Evolutionary conservation across 2,113 vertebrate species (phyloP).

Genomic region (Fukomys damarensis): DNA sequence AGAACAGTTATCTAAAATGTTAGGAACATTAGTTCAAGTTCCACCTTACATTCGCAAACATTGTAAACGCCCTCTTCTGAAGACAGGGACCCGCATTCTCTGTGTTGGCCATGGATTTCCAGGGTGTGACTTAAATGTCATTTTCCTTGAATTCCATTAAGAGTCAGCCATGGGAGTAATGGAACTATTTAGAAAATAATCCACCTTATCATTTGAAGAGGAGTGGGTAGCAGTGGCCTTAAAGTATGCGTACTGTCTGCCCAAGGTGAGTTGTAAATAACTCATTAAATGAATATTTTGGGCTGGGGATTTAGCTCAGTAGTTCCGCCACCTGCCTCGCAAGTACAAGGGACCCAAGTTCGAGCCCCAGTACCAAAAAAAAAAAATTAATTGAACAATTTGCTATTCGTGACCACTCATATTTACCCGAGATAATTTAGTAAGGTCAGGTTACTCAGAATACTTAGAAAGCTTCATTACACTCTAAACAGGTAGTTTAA

Average conservation of each 20-base stretch:
- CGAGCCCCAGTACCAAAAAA: no score
- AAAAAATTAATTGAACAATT: conserved; percentile 36
- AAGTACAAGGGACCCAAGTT: no score
- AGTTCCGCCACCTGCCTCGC: no score
- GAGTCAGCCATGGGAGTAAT: neutral
- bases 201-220: neutral
- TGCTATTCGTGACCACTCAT: neutral
- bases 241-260: neutral
- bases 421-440: neutral
- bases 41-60: neutral
- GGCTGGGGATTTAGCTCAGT: no score
- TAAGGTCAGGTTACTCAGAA: conserved; percentile 12
- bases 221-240: neutral
- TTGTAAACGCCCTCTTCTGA: neutral
- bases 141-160: conserved; percentile 31
- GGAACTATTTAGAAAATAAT: neutral
- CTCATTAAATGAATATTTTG: conserved; percentile 32
- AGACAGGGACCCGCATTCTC: neutral
- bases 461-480: conserved; percentile 49
- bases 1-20: conserved; percentile 28
- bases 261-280: neutral
- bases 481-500: conserved; percentile 43
- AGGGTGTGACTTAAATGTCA: neutral
- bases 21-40: neutral
- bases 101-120: neutral